Evolutionary conservation across 2,888 invertebrate species (phyloP).

Genomic region (Agapostemon virescens): DNA sequence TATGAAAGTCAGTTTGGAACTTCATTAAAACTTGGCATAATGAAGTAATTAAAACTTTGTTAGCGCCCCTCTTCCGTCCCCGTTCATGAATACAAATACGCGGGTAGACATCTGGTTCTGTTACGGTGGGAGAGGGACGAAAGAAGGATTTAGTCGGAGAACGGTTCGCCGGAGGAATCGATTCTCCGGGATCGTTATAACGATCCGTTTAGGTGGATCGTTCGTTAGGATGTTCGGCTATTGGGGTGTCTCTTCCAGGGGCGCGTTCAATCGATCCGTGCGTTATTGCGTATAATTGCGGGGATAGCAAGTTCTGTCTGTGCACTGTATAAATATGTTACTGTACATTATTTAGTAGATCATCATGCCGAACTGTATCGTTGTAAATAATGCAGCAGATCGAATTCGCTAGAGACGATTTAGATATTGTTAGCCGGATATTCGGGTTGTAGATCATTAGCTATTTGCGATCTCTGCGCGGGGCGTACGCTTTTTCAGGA

Average conservation of each 20-base stretch:
- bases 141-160: conserved; percentile 7
- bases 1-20: conserved; percentile 43
- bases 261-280: background rate
- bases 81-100: conserved; percentile 48
- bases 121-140: conserved; percentile 7
- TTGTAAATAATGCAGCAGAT: background rate
- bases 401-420: background rate
- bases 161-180: background rate
- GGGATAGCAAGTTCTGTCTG: background rate
- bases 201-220: background rate
- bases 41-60: conserved; percentile 55
- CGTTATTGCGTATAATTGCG: background rate
- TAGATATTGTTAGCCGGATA: background rate
- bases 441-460: background rate
- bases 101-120: conserved; percentile 16
- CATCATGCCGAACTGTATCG: background rate
- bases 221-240: background rate
- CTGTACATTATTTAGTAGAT: background rate
- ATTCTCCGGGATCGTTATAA: background rate
- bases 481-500: too few relatives aligned
- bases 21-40: conserved; percentile 54
- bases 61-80: conserved; percentile 30
- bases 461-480: background rate
- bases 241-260: background rate
- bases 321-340: background rate